Base-by-base conservation (phyloP, 2,888 invertebrate genomes). In the Glyphotaelius pellucidus region DNA sequence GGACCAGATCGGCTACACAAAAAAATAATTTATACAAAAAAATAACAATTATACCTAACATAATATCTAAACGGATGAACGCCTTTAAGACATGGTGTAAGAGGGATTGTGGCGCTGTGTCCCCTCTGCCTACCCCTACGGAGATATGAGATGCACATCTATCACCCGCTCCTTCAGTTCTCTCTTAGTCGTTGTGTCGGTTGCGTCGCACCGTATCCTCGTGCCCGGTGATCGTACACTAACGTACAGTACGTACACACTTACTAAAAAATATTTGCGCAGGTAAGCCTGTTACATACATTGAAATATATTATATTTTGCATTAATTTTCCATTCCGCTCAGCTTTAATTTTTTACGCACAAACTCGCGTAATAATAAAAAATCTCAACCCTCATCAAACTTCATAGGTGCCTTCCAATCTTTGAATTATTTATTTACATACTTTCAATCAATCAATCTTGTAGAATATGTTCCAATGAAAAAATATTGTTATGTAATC, bases 91-190 rank as follows among this genome's bases (percentile, higher is more conserved):
- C 9, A 25, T 67, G 67, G 67, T 67, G 67, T 19, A 67, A 67
- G 25, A n/a, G 9, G n/a, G n/a, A 67, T n/a, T 67, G 67, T 9
- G 67, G 67, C 67, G 67, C 67, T 67, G n/a, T 67, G 7, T 67
- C n/a, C 67, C 67, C 67, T 67, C 67, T 67, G 67, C 67, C 67
- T 67, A 67, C 67, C 67, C n/a, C n/a, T 67, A 67, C 67, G 67
- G 19, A 25, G 67, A 67, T n/a, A 7, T n/a, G 67, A 67, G 67
- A 67, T n/a, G 25, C 67, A 67, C n/a, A 67, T n/a, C n/a, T 67
- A 67, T 67, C n/a, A 67, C 67, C 67, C 67, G 67, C 67, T 67
- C 25, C 67, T 67, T 67, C 67, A 67, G 67, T 67, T 9, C 7
- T 25, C 25, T 67, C 67, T 67, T 67, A 67, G 67, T 67, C n/a